Base-by-base conservation (phyloP, 2,113 vertebrate species). In the Tinamus guttatus region DNA sequence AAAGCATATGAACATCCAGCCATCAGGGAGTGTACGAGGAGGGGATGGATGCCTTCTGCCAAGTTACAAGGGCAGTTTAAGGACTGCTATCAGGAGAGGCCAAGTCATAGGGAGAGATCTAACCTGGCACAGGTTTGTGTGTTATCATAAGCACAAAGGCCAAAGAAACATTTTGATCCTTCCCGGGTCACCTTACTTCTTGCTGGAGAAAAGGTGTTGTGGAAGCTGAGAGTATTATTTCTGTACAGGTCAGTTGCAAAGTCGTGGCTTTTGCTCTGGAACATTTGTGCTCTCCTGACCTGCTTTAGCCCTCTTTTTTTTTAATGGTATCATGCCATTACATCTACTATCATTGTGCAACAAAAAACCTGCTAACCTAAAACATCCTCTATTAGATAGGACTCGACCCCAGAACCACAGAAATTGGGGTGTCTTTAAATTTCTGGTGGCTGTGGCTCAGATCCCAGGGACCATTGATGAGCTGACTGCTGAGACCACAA, bases 11-110 rank as follows among this genome's bases (percentile, higher is more conserved):
- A 70, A 59, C 11, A 51, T 60, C 28, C 54, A 81, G n/a, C 12
- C 68, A 41, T 21, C 41, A 59, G 71, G 45, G 85, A 94, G 22
- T 74, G 65, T 27, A 69, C 87, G 59, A 63, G 34, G 45, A 78
- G 40, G 45, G 28, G 10, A 51, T 38, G 54, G 41, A 73, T 1
- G 6, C 13, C 16, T 34, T 38, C 70, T 93, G 73, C 83, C 86
- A 92, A 96, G 41, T 30, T 83, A 9, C 90, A 96, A 96, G 88
- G 82, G 25, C 80, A 64, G 8, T 88, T 90, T 88, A 67, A 96
- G 64, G 85, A 81, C 54, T 81, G 73, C 24, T 70, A 11, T 54
- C 21, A 18, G 9, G 24, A 83, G n/a, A 67, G 14, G n/a, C 64
- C 80, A 77, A 83, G 41, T 45, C 67, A 70, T 30, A 77, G 21